Base-by-base conservation (phyloP, 2,888 invertebrate genomes). In the Melinopterus prodromus region DNA sequence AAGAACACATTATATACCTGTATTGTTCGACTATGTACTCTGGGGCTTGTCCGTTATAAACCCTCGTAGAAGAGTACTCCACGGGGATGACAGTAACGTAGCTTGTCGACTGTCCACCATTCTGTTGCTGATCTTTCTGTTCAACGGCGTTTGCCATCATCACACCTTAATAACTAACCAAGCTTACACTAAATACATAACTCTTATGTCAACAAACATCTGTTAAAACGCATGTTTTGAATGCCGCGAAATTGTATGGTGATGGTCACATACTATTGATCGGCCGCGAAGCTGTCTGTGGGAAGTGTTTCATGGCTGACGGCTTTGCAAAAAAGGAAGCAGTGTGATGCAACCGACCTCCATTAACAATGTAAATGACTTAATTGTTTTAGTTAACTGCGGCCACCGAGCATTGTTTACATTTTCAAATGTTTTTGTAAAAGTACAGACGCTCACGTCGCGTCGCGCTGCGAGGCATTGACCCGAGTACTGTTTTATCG, bases 21-120 rank as follows among this genome's bases (percentile, higher is more conserved):
- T 87, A 88, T 80, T 87, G 87, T 77, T 88, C 88, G 36, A 85
- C 85, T 37, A 87, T 82, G 81, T 86, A 88, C 74, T 88, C 88
- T 16, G 85, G 76, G 80, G 86, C 85, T 80, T 86, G 86, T 12
- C 84, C 82, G 69, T 83, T 85, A 80, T 86, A 87, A 26, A 83
- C 82, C 37, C 87, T 83, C 80, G 84, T 86, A 38, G 85, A 83
- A 36, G 86, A 83, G 82, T 86, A 88, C 78, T 88, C 88, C 6
- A 88, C 85, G 75, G 87, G 87, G 78, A 87, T 86, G 12, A 87
- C 86, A 69, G 86, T 86, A 35, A 87, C 86, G 83, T 86, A 87
- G 81, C 86, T 86, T 79, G 84, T 87, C 81, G 81, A 79, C 79
- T 82, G 82, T 26, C 69, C 80, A 80, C 36, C 80, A 72, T 77